Conservation (phyloP, 2,888 invertebrate genomes). For the Liodrosophila aerea region DNA sequence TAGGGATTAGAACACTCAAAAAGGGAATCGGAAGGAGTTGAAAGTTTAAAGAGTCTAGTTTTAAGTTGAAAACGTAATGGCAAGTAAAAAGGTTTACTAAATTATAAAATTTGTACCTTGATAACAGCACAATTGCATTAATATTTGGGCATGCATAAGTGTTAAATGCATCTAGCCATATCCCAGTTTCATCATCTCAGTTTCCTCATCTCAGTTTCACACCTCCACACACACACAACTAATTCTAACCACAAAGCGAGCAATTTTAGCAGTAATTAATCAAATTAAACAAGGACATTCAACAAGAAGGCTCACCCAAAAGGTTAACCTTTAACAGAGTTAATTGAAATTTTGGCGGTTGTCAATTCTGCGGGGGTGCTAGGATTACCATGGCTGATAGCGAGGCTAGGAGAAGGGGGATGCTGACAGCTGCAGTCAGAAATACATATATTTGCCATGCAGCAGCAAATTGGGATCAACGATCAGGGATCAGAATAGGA, state of each 20-base stretch:
- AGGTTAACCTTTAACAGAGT: constrained; percentile 66
- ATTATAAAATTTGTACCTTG: too few species aligned
- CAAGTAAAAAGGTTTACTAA: too few species aligned
- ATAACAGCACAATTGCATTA: too few species aligned
- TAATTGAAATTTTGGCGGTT: constrained; percentile 70
- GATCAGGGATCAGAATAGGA: constrained; percentile 4
- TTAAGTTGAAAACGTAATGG: too few species aligned
- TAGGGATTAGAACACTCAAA: constrained; percentile 16
- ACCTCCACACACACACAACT: constrained; percentile 18
- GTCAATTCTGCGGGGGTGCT: constrained; percentile 25
- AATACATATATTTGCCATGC: constrained; percentile 41
- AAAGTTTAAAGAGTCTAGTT: too few species aligned
- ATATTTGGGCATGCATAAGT: too few species aligned
- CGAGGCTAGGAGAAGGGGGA: background rate
- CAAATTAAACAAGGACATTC: constrained; percentile 69
- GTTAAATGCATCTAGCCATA: constrained; percentile 45
- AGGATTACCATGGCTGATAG: background rate
- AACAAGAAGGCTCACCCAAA: constrained; percentile 17
- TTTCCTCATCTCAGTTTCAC: constrained; percentile 21
- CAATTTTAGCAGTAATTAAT: constrained; percentile 70
- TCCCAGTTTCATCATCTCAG: constrained; percentile 19
- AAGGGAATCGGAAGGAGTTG: constrained; percentile 1
- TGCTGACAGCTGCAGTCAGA: constrained; percentile 56
- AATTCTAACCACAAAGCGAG: constrained; percentile 29
- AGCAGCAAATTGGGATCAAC: constrained; percentile 11